Evolutionary conservation across 2,888 invertebrate species (phyloP).

Genomic region (Alentia gelatinosa): DNA sequence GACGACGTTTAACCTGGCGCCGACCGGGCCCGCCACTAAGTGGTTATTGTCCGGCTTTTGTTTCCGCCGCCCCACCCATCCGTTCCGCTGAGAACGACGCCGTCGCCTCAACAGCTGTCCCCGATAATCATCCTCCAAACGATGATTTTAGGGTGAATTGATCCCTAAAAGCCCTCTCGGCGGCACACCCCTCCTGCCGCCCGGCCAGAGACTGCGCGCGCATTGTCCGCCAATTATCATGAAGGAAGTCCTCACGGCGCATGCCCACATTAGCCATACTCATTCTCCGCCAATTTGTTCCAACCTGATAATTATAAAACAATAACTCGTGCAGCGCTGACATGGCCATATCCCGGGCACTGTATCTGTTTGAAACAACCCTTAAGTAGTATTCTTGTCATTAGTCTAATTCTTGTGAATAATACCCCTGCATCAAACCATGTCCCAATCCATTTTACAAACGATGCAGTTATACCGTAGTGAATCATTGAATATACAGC

Average conservation of each 20-base stretch:
- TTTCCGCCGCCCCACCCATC: neutral
- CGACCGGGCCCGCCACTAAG: neutral
- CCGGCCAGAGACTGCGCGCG: neutral
- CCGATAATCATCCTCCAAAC: constrained; percentile 20
- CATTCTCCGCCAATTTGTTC: constrained; percentile 32
- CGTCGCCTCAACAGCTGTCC: constrained; percentile 14
- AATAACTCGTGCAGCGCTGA: neutral
- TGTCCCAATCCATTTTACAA: neutral
- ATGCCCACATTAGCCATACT: neutral
- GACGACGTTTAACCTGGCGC: neutral
- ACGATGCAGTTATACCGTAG: too few relatives aligned
- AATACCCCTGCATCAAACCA: neutral
- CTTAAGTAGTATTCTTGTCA: neutral
- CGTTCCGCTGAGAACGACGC: neutral
- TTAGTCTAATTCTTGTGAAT: neutral
- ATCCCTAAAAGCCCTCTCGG: constrained; percentile 11
- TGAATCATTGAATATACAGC: too few relatives aligned
- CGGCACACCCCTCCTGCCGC: neutral
- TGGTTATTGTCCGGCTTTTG: neutral
- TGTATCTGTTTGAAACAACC: neutral
- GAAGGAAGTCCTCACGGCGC: neutral
- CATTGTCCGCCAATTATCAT: constrained; percentile 27
- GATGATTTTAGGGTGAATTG: constrained; percentile 38
- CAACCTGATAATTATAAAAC: constrained; percentile 38
- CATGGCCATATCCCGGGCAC: neutral